phyloP scores from a whole-genome alignment of 2,888 invertebrate genomes.

The Vesta saturnalis region DNA sequence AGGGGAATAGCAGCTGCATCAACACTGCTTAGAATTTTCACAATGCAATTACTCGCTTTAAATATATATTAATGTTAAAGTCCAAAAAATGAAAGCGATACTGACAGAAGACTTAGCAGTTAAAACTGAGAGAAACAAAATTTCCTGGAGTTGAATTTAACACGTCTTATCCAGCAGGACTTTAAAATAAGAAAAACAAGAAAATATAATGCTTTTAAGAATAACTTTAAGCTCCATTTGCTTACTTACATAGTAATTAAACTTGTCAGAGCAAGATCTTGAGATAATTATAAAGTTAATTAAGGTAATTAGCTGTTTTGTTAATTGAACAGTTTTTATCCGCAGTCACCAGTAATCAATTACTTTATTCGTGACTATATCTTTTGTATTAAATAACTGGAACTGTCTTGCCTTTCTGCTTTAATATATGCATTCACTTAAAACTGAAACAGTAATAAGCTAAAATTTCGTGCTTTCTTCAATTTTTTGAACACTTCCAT shows the following conservation, averaged over 20 bases:
- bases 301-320: not conserved
- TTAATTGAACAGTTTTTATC: not conserved
- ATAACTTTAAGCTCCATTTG: not conserved
- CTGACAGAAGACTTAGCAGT: not conserved
- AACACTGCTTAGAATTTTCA: constrained; percentile 51
- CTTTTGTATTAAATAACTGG: no score
- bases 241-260: not conserved
- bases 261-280: not conserved
- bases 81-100: not conserved
- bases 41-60: constrained; percentile 52
- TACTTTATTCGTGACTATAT: no score
- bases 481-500: no score
- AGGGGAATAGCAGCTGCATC: constrained; percentile 41
- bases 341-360: no score
- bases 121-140: no score
- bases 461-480: no score
- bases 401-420: no score
- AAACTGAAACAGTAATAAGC: no score
- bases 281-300: no score
- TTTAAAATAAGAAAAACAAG: not conserved
- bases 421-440: no score
- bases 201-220: no score
- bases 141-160: no score
- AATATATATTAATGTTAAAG: constrained; percentile 10
- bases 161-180: not conserved